Percentiles rank a stretch among this genome's conserved stretches.
Conservation (phyloP, 23 tunicate species). For the Clavelina lepadiformis region DNA sequence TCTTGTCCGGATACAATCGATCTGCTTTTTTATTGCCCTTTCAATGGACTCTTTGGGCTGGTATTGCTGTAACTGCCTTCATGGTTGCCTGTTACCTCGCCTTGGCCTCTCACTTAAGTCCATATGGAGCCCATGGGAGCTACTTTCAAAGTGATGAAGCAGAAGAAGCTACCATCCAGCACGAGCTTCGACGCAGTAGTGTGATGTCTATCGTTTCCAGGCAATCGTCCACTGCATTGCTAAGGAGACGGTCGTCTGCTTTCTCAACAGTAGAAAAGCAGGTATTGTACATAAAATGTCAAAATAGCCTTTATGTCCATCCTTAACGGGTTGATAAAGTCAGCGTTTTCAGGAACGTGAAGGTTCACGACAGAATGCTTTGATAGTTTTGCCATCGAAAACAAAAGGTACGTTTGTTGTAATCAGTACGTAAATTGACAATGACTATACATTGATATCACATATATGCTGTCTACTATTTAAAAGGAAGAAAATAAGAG, state of each 20-base stretch:
- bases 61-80: slow-evolving; percentile 18
- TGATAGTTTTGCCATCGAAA: no score
- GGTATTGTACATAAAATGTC: no score
- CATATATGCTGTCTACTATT: no score
- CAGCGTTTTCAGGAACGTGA: no score
- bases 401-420: no score
- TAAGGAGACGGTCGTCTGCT: slow-evolving; percentile 8
- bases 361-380: no score
- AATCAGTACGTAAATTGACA: no score
- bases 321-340: no score
- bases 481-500: no score
- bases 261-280: neutral
- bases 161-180: slow-evolving; percentile 25
- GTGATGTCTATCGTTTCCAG: slow-evolving; percentile 5
- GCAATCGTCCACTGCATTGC: neutral
- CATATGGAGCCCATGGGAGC: slow-evolving; percentile 82
- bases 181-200: slow-evolving; percentile 47
- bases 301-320: no score
- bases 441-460: no score
- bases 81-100: slow-evolving; percentile 51
- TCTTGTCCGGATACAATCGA: slow-evolving; percentile 10
- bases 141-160: slow-evolving; percentile 83
- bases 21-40: slow-evolving; percentile 65
- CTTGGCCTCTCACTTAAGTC: slow-evolving; percentile 72
- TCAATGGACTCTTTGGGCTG: slow-evolving; percentile 35